These are phyloP conservation scores for Archegozetes longisetosus DNA, from an alignment of 1,140 invertebrate species.

Conservation along the genomic window DNA sequence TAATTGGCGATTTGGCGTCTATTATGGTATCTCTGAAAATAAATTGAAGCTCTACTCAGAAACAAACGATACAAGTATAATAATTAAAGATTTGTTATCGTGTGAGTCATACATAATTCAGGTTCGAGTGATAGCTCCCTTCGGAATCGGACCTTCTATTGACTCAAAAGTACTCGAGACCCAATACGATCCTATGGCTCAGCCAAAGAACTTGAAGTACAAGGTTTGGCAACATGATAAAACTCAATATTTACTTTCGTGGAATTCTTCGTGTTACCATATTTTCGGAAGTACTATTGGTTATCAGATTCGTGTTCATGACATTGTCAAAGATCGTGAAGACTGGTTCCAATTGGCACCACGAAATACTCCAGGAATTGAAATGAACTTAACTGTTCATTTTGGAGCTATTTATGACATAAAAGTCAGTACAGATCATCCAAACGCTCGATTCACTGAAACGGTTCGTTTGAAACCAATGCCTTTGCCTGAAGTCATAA, in stretches of 20 bases:
- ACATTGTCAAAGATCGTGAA: not conserved
- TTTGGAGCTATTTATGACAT: slow-evolving; percentile 9
- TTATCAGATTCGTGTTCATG: slow-evolving; percentile 1
- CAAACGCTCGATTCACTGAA: slow-evolving; percentile 2
- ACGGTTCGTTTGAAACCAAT: not conserved
- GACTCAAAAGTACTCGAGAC: slow-evolving; percentile 39
- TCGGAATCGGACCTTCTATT: slow-evolving; percentile 44
- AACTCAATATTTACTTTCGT: not conserved
- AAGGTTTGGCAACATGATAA: not conserved
- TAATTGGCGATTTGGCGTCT: slow-evolving; percentile 6
- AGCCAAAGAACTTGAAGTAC: slow-evolving; percentile 20
- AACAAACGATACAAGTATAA: slow-evolving; percentile 40
- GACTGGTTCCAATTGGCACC: slow-evolving; percentile 5
- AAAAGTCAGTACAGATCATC: not conserved
- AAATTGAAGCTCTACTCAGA: slow-evolving; percentile 10
- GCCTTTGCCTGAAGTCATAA: not conserved
- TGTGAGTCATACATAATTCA: slow-evolving; percentile 55
- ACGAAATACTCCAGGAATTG: not conserved
- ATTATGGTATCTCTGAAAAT: not conserved
- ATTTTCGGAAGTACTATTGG: not conserved
- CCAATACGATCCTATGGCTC: slow-evolving; percentile 33
- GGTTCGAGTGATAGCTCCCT: slow-evolving; percentile 45
- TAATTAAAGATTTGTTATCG: slow-evolving; percentile 42
- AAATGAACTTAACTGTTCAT: slow-evolving; percentile 8
- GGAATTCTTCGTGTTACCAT: slow-evolving; percentile 18